Evolutionary conservation across 2,888 invertebrate species (phyloP).

Genomic region (Tetragonula carbonaria): DNA sequence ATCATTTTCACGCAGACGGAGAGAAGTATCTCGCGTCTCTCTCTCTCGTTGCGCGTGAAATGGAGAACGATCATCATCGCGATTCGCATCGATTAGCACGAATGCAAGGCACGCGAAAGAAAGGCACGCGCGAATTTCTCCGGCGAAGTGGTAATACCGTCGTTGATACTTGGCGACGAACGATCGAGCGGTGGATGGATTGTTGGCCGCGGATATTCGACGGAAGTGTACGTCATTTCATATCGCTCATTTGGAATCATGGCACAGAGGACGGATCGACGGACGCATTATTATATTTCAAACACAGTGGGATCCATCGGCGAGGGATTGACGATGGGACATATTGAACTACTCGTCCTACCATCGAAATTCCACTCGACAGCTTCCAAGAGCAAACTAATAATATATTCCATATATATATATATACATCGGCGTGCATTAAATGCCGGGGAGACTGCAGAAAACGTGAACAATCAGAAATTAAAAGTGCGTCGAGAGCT

Average conservation of each 20-base stretch:
- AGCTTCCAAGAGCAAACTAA: constrained; percentile 52
- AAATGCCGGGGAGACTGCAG: no score
- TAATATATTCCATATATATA: neutral
- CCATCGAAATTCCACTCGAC: constrained; percentile 57
- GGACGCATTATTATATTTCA: constrained; percentile 67
- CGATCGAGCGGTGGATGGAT: neutral
- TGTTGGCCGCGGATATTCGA: constrained; percentile 22
- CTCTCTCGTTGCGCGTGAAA: no score
- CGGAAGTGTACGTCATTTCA: constrained; percentile 57
- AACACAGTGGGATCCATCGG: constrained; percentile 62
- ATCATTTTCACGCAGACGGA: no score
- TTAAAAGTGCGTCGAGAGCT: neutral
- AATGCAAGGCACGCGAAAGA: neutral
- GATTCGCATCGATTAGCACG: no score
- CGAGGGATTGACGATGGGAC: constrained; percentile 63
- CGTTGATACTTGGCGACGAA: constrained; percentile 46
- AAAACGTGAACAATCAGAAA: no score
- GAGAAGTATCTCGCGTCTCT: no score
- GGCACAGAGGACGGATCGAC: constrained; percentile 59
- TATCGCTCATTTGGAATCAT: constrained; percentile 31
- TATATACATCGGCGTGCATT: no score
- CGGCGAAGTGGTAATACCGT: constrained; percentile 38
- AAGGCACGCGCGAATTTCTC: neutral
- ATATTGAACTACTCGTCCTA: constrained; percentile 43
- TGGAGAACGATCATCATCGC: no score